Conservation (phyloP, 2,888 invertebrate genomes). For the Nysson spinosus region DNA sequence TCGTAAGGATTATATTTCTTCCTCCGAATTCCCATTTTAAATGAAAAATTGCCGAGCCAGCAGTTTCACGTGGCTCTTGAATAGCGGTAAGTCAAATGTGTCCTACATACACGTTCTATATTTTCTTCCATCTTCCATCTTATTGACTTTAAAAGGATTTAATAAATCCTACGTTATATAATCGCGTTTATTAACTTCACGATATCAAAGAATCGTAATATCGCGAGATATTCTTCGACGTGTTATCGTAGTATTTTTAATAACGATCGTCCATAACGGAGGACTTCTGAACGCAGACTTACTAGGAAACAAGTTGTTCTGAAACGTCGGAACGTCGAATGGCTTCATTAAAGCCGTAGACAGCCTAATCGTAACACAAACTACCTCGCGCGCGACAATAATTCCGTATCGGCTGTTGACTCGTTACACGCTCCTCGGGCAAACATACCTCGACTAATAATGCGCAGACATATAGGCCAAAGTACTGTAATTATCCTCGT, state of each 20-base stretch:
- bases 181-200: no score
- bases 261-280: constrained; percentile 8
- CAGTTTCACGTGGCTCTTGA: constrained; percentile 23
- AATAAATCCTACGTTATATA: no score
- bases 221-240: no score
- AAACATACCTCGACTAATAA: constrained; percentile 38
- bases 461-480: constrained; percentile 3
- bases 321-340: constrained; percentile 30
- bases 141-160: constrained; percentile 42
- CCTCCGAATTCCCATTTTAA: no score
- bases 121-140: constrained; percentile 7
- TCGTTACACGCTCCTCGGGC: constrained; percentile 27
- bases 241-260: no score
- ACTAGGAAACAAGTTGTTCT: constrained; percentile 25
- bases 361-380: constrained; percentile 26
- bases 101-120: background rate
- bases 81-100: constrained; percentile 26
- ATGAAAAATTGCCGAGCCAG: constrained; percentile 4
- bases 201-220: constrained; percentile 15
- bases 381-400: constrained; percentile 44
- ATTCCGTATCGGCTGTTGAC: constrained; percentile 35
- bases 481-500: constrained; percentile 28
- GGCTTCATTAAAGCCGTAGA: constrained; percentile 32
- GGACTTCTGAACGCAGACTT: background rate
- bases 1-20: no score